These are phyloP conservation scores for Cordilura impudica DNA, from an alignment of 2,888 invertebrate genomes.

Conservation along the genomic window DNA sequence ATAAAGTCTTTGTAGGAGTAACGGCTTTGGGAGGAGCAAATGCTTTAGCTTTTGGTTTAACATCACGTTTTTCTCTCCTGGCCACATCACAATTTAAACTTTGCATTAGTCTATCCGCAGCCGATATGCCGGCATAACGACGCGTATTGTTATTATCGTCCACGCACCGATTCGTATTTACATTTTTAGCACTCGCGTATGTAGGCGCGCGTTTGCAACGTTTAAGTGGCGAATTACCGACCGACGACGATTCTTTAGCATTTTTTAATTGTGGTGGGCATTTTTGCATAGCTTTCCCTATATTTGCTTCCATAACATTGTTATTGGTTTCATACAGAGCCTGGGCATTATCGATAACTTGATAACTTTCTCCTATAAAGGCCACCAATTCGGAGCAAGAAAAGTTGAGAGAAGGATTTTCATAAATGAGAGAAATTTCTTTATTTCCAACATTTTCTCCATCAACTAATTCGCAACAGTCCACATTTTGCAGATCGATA, in stretches of 20 bases:
- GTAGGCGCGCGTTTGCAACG: conserved; percentile 24
- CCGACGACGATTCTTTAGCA: conserved; percentile 45
- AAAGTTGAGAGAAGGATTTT: conserved; percentile 62
- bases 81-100: conserved; percentile 57
- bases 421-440: conserved; percentile 12
- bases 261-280: conserved; percentile 5
- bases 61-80: conserved; percentile 20
- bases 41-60: conserved; percentile 17
- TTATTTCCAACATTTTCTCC: not conserved
- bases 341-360: conserved; percentile 68
- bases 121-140: conserved; percentile 53
- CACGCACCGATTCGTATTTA: conserved; percentile 22
- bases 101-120: conserved; percentile 60
- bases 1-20: conserved; percentile 37
- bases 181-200: not conserved
- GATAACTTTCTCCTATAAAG: conserved; percentile 73
- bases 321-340: conserved; percentile 31
- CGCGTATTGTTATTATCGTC: conserved; percentile 58
- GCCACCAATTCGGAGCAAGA: conserved; percentile 71
- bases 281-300: not conserved
- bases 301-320: not conserved
- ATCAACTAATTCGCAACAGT: no score
- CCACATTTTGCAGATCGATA: no score
- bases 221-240: conserved; percentile 49
- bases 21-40: not conserved